Evolutionary conservation across 1,140 invertebrate species (phyloP), one percentile per base, ranked within the genome.

Genomic region (Anastatus disparis): DNA sequence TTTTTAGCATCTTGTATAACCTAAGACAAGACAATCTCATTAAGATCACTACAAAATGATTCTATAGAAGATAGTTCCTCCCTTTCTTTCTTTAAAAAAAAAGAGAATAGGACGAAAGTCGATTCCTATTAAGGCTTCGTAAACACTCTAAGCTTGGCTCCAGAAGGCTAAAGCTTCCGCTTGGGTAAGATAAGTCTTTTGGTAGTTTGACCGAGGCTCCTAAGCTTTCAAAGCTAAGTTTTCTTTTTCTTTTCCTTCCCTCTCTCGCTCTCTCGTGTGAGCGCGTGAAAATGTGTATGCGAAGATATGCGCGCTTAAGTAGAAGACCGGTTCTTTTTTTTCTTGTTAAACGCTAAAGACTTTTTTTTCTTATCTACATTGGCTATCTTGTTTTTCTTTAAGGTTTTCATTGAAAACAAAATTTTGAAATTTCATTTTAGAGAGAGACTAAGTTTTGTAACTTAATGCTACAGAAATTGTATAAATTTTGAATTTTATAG

Each of bases 21-120:
- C n/a, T n/a, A n/a, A 24, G 53, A 52, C 35, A 58, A 38, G 66
- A 62, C 72, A 66, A 70, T 70, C 52, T 69, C 50, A 64, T 69
- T 73, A 73, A 66, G 62, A 66, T 61, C 58, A 62, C 8, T 52
- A 22, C 22, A 46, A 48, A 66, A 56, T 62, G n/a, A 55, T 46
- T 63, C 44, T n/a, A n/a, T n/a, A n/a, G 20, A 24, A 13, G 53
- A n/a, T n/a, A n/a, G 26, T 44, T 27, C 35, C 50, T 71, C 46
- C 50, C 15, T 35, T 61, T 27, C 1, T n/a, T n/a, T 56, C n/a
- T n/a, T n/a, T n/a, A n/a, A n/a, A n/a, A n/a, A n/a, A n/a, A n/a
- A n/a, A 58, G 31, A 22, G 52, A 10, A 61, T 12, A 65, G 29
- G 64, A 56, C 27, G 48, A 26, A 56, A 38, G 64, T 62, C 59